phyloP scores from a whole-genome alignment of 2,888 invertebrate species.

The Sipha maydis region DNA sequence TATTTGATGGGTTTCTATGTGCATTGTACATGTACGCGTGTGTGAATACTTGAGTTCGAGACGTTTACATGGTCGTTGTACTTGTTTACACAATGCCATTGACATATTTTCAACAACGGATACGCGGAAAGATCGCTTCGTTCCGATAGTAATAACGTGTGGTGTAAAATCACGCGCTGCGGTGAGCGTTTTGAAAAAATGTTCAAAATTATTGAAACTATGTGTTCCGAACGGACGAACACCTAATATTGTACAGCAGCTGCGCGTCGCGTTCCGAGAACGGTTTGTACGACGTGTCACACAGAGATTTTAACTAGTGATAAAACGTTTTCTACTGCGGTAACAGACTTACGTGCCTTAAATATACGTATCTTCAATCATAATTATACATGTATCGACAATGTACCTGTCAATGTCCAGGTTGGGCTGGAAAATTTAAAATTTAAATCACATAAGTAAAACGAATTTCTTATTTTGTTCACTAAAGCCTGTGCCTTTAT shows the following conservation, averaged over 20 bases:
- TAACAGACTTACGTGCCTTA: neutral
- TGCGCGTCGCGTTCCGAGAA: neutral
- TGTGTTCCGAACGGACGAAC: neutral
- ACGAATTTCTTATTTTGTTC: no score
- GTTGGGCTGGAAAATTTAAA: no score
- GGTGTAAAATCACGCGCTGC: neutral
- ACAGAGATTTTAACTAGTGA: neutral
- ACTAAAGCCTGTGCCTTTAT: no score
- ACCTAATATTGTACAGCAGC: neutral
- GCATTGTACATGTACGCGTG: neutral
- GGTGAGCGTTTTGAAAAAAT: neutral
- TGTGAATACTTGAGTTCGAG: neutral
- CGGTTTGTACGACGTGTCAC: neutral
- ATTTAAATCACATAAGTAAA: no score
- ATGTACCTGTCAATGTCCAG: no score
- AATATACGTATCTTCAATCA: no score
- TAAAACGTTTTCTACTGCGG: neutral
- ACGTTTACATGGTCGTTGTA: neutral
- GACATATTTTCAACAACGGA: neutral
- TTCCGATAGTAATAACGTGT: neutral
- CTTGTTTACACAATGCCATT: neutral
- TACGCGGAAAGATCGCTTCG: neutral
- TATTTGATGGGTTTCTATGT: neutral
- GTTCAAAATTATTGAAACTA: conserved; percentile 3
- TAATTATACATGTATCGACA: no score